Base-by-base conservation (phyloP, 2,888 invertebrate genomes). In the Mimachlamys varia region DNA sequence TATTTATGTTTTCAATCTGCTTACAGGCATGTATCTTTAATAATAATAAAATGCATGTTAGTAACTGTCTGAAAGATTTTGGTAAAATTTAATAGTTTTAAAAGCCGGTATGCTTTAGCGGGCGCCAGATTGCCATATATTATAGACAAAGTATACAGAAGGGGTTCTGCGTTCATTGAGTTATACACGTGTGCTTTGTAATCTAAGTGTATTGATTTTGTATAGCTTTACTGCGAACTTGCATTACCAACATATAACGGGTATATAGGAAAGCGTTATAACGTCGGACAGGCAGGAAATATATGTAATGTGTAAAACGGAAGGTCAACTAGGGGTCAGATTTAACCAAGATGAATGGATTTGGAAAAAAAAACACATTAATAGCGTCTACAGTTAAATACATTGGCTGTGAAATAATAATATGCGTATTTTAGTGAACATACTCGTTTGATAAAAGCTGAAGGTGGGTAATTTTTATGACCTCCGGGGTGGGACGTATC, bases 121-220 rank as follows among this genome's bases (percentile, higher is more conserved):
- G 76, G 76, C 76, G 76, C 76, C 76, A 76, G 76, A 33, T 27
- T 27, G 27, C 10, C 10, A n/a, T 10, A 22, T 22, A 62, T 5
- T 2, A 33, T 76, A 76, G 76, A 76, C 76, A 12, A 10, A 1
- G 33, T 76, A 27, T 76, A 27, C 33, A 76, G 33, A 76, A 76
- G 27, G 76, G 76, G 4, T 76, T 76, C 12, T 19, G 27, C 7
- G 33, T 27, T 33, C 22, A 22, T 3, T 62, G 22, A 15, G 76
- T 33, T 76, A 76, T 27, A 76, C 76, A 76, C 15, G 33, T 13
- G 22, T 22, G 76, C 33, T 76, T 76, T 76, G 76, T 76, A 53
- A 53, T 62, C 3, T n/a, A 62, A 62, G n/a, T 62, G 33, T 76
- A 76, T 76, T 76, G 76, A 76, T 76, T 76, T 76, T 76, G 33